Evolutionary conservation across 2,888 invertebrate species (phyloP).

Genomic region (Netelia melanura): DNA sequence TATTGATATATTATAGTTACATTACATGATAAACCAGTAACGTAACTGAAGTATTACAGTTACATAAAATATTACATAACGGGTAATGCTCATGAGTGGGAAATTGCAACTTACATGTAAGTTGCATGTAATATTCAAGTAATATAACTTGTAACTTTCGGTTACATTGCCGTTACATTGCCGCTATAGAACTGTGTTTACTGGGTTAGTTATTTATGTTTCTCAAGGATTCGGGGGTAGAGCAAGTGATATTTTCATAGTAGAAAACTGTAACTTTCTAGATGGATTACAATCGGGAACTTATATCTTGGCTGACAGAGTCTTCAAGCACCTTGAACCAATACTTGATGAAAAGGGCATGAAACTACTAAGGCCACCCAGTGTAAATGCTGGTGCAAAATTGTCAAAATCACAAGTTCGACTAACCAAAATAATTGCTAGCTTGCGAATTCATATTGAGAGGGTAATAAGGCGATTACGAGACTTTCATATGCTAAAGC

Average conservation of each 20-base stretch:
- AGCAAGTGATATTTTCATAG: neutral
- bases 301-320: neutral
- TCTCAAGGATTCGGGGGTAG: neutral
- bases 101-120: too few relatives aligned
- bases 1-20: conserved; percentile 10
- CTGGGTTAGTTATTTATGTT: neutral
- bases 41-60: conserved; percentile 8
- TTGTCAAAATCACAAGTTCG: neutral
- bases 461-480: too few relatives aligned
- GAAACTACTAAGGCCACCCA: conserved; percentile 8
- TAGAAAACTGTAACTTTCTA: neutral
- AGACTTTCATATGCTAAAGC: too few relatives aligned
- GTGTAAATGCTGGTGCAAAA: neutral
- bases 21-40: conserved; percentile 1
- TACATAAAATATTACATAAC: too few relatives aligned
- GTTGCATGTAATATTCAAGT: too few relatives aligned
- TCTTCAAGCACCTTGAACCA: neutral
- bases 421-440: too few relatives aligned
- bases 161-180: too few relatives aligned
- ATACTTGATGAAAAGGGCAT: neutral
- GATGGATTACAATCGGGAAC: neutral
- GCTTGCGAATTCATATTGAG: too few relatives aligned
- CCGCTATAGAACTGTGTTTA: too few relatives aligned
- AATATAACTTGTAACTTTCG: too few relatives aligned
- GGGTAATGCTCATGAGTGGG: too few relatives aligned